Evolutionary conservation across 2,888 invertebrate genomes (phyloP).

Genomic region (Xanthorhoe designata): DNA sequence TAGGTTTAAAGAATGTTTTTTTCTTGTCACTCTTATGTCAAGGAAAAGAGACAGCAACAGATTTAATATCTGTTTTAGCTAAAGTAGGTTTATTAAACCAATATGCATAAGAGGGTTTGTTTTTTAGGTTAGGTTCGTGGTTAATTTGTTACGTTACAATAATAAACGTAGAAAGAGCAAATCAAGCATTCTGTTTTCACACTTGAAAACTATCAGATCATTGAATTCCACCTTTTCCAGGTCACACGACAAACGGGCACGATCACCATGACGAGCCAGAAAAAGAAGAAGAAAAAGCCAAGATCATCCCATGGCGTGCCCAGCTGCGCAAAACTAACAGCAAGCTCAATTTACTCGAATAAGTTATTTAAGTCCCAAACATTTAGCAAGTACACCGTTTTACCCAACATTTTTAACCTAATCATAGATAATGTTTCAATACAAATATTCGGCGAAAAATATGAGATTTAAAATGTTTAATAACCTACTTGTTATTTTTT

Average conservation of each 20-base stretch:
- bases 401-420: neutral
- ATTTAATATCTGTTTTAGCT: too few relatives aligned
- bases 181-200: too few relatives aligned
- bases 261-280: constrained; percentile 73
- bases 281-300: constrained; percentile 85
- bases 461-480: neutral
- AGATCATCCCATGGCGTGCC: constrained; percentile 95
- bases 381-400: neutral
- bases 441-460: neutral
- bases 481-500: neutral
- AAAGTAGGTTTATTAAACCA: too few relatives aligned
- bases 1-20: too few relatives aligned
- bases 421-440: neutral
- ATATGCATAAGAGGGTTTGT: too few relatives aligned
- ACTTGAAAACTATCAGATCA: too few relatives aligned
- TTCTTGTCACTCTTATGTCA: too few relatives aligned
- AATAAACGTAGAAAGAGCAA: too few relatives aligned
- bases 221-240: constrained; percentile 51
- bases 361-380: constrained; percentile 33
- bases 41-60: too few relatives aligned
- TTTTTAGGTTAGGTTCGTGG: too few relatives aligned
- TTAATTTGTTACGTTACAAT: too few relatives aligned
- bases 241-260: constrained; percentile 65
- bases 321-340: constrained; percentile 96
- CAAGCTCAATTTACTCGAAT: constrained; percentile 92